These are phyloP conservation scores for Spermophilus dauricus DNA, from an alignment of 2,113 vertebrate genomes.

Conservation along the genomic window DNA sequence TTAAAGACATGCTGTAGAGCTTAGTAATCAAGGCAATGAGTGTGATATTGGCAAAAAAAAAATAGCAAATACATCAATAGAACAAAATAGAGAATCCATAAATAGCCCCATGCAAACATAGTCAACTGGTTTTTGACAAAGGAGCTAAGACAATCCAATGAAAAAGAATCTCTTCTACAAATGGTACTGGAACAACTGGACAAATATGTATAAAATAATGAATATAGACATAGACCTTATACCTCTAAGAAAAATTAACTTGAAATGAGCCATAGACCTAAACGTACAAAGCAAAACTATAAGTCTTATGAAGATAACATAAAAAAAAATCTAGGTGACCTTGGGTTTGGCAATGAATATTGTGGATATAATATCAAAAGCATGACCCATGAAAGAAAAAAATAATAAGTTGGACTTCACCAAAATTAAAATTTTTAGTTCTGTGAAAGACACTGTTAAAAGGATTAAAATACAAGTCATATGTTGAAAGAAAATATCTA, in stretches of 20 bases:
- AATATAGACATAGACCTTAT: neutral
- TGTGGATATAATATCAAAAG: no score
- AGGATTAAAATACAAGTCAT: neutral
- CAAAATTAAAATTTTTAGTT: slow-evolving; percentile 1
- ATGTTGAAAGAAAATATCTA: neutral
- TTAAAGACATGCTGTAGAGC: neutral
- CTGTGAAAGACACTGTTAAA: neutral
- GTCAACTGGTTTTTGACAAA: neutral
- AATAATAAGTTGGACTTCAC: neutral
- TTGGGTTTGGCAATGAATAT: neutral
- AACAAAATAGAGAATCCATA: neutral
- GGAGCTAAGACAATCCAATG: neutral
- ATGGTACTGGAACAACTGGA: neutral
- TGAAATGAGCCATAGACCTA: neutral
- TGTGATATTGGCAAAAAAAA: neutral
- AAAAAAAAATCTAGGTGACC: neutral
- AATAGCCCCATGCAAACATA: neutral
- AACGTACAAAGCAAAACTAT: neutral
- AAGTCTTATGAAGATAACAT: neutral
- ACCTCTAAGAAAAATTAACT: neutral
- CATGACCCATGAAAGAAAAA: neutral
- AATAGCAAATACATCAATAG: neutral
- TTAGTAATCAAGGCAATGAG: neutral
- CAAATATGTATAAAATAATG: neutral
- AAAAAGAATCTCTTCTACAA: neutral